These are phyloP conservation scores for Pseudocheirus occidentalis DNA, from an alignment of 2,797 vertebrate genomes.

Conservation along the genomic window DNA sequence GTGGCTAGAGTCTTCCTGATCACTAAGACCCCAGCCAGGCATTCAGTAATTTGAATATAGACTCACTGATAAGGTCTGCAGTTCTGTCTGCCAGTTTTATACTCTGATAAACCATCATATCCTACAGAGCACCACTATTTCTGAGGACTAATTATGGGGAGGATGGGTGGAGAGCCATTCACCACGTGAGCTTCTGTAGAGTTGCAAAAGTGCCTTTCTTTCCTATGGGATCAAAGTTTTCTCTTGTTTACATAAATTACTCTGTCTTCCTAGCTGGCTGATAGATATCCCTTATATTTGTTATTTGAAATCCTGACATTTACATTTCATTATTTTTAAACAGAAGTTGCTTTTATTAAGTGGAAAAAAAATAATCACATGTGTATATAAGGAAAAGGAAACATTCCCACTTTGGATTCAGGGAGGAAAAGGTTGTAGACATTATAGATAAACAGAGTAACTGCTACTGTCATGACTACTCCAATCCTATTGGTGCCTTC, in stretches of 20 bases:
- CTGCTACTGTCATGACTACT: neutral
- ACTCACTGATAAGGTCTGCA: neutral
- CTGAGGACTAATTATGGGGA: conserved; percentile 30
- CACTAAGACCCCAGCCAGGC: neutral
- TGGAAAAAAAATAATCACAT: conserved; percentile 45
- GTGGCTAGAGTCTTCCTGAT: conserved; percentile 21
- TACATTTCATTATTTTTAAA: neutral
- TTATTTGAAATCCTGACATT: conserved; percentile 18
- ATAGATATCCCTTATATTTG: neutral
- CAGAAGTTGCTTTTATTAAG: conserved; percentile 8
- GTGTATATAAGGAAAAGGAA: conserved; percentile 13
- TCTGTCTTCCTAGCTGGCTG: conserved; percentile 23
- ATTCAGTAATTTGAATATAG: conserved; percentile 24
- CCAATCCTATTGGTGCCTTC: neutral
- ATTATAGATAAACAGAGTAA: conserved; percentile 26
- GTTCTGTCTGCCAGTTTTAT: neutral
- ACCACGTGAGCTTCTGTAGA: neutral
- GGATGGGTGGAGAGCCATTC: conserved; percentile 9
- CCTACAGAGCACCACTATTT: conserved; percentile 13
- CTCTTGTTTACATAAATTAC: conserved; percentile 18
- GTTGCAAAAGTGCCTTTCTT: neutral
- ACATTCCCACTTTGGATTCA: neutral
- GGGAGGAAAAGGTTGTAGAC: neutral
- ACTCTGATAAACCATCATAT: neutral
- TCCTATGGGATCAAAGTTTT: neutral